Conservation (phyloP, 2,888 invertebrate genomes). For the Ashinkailepas kermadecensis region DNA sequence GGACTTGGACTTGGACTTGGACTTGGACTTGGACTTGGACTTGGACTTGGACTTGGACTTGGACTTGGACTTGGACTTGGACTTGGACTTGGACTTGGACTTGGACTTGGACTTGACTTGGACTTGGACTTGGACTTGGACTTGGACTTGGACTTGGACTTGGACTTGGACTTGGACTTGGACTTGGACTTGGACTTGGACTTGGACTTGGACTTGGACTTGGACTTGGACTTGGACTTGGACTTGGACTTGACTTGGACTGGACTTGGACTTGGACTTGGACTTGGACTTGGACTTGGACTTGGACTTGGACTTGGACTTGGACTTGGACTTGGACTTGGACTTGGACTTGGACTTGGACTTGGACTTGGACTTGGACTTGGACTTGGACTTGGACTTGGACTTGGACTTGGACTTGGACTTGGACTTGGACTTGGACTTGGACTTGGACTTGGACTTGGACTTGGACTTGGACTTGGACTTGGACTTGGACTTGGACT, state of each 20-base stretch:
- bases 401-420: conserved; percentile 10
- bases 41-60: conserved; percentile 14
- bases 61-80: conserved; percentile 14
- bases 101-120: too few relatives aligned
- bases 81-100: conserved; percentile 14
- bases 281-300: conserved; percentile 10
- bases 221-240: conserved; percentile 14
- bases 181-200: conserved; percentile 14
- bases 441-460: conserved; percentile 10
- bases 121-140: conserved; percentile 3
- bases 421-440: conserved; percentile 14
- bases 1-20: conserved; percentile 14
- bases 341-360: conserved; percentile 14
- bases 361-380: conserved; percentile 14
- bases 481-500: conserved; percentile 14
- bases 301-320: conserved; percentile 14
- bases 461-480: conserved; percentile 10
- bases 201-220: conserved; percentile 14
- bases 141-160: background rate
- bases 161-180: conserved; percentile 11
- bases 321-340: conserved; percentile 14
- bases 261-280: conserved; percentile 11
- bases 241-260: conserved; percentile 14
- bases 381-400: conserved; percentile 14
- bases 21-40: conserved; percentile 14